A percentile compares a stretch with the other conserved stretches of the same genome.
Evolutionary conservation across 2,888 invertebrate genomes (phyloP).

Genomic region (Encarsia formosa): DNA sequence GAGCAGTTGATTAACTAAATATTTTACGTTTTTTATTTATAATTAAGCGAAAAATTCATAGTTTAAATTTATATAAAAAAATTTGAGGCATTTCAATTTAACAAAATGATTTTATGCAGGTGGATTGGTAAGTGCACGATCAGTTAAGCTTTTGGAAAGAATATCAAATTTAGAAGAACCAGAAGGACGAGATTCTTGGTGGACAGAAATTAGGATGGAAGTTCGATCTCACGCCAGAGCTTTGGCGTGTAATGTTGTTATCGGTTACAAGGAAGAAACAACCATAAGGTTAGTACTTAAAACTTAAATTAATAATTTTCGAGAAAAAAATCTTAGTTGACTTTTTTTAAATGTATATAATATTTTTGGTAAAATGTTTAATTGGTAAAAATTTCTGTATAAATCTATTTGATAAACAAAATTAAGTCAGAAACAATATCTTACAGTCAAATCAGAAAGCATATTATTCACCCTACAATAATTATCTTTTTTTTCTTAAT

Average conservation of each 20-base stretch:
- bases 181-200: constrained; percentile 91
- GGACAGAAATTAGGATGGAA: constrained; percentile 94
- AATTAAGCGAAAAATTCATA: no score
- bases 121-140: constrained; percentile 79
- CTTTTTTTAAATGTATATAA: not conserved
- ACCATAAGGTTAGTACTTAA: constrained; percentile 72
- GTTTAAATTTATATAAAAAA: no score
- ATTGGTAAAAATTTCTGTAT: no score
- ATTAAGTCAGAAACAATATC: no score
- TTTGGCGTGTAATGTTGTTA: constrained; percentile 87
- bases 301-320: not conserved
- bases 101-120: no score
- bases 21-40: no score
- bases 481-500: not conserved
- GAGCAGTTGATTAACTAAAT: no score
- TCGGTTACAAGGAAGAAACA: constrained; percentile 90
- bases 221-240: constrained; percentile 90
- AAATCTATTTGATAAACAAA: no score
- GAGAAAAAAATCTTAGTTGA: not conserved
- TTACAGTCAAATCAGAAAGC: not conserved
- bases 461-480: not conserved
- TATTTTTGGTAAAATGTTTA: no score
- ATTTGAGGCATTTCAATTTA: no score
- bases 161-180: constrained; percentile 84
- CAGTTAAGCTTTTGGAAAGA: constrained; percentile 76